Evolutionary conservation across 2,797 vertebrate species (phyloP), one percentile per base, ranked within the genome.

Genomic region (Catharus ustulatus): DNA sequence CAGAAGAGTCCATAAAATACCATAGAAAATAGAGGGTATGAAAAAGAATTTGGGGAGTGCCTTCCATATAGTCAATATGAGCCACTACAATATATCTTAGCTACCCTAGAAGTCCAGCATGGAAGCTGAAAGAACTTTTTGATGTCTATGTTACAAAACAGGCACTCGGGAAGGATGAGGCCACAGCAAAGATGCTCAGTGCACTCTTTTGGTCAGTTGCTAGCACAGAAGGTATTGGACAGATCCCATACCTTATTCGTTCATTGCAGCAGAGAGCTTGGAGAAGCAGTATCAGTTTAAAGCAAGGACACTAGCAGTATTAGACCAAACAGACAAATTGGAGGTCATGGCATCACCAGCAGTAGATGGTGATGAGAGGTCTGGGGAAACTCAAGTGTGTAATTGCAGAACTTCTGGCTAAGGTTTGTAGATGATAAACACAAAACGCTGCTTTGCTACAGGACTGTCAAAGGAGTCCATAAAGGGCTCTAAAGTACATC

Each of bases 251-350:
- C 14, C 21, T 58, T 32, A 30, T 0, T 1, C 3, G 9, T 40
- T 36, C 38, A 43, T 46, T 0, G 0, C 34, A n/a, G 46, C 12
- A 58, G 64, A 38, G 1, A 63, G 12, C 17, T 63, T 0, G 0
- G 24, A 76, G 67, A n/a, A 69, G n/a, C 22, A 43, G 23, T 34
- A 69, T 15, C 13, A 9, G 9, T 76, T 46, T 72, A 73, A 62
- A 75, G 38, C 23, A 74, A 84, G 32, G 49, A 61, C 32, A 15
- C 3, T 14, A 26, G 11, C 38, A 49, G 1, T 13, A 15, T 52
- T 64, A 72, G 21, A 49, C 17, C 11, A 84, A 64, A 38, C 1
- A 75, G 29, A 27, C 10, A 45, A 74, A 38, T 0, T 19, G 24
- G 5, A 61, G 13, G 16, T 34, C 51, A 32, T 8, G 52, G n/a